Percentiles rank a stretch among this genome's conserved stretches.
phyloP scores from a whole-genome alignment of 64 coral and sea anemone species.

The Astreopora myriophthalma region DNA sequence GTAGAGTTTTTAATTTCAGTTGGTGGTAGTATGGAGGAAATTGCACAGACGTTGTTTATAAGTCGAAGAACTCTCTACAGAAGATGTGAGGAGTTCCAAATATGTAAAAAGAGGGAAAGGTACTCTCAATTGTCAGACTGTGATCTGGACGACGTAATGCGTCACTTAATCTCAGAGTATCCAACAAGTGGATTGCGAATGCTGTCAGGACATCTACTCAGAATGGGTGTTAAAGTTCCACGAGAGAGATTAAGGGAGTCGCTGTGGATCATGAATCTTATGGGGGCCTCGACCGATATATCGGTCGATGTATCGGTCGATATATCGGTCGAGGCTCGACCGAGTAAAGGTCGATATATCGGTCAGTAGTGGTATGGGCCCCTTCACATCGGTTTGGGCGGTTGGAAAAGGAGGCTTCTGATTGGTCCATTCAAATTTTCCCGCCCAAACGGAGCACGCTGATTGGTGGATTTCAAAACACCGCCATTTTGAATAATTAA shows the following conservation, averaged over 20 bases:
- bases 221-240: constrained; percentile 17
- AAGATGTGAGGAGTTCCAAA: constrained; percentile 61
- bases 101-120: constrained; percentile 65
- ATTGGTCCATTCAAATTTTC: too few relatives aligned
- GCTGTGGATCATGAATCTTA: too few relatives aligned
- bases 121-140: constrained; percentile 46
- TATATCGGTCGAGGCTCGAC: too few relatives aligned
- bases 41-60: constrained; percentile 39
- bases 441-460: too few relatives aligned
- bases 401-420: too few relatives aligned
- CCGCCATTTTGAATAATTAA: too few relatives aligned
- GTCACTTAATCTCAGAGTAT: constrained; percentile 38
- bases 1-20: constrained; percentile 49
- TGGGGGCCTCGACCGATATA: too few relatives aligned
- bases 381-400: too few relatives aligned
- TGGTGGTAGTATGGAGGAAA: constrained; percentile 52
- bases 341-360: too few relatives aligned
- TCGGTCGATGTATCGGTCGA: too few relatives aligned
- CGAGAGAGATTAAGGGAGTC: constrained; percentile 66
- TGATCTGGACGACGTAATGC: constrained; percentile 43
- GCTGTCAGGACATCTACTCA: constrained; percentile 25
- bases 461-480: too few relatives aligned
- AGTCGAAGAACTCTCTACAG: constrained; percentile 69
- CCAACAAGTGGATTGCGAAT: constrained; percentile 49
- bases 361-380: too few relatives aligned